Base-by-base conservation (phyloP, 2,113 vertebrate genomes). In the Larimichthys crocea region DNA sequence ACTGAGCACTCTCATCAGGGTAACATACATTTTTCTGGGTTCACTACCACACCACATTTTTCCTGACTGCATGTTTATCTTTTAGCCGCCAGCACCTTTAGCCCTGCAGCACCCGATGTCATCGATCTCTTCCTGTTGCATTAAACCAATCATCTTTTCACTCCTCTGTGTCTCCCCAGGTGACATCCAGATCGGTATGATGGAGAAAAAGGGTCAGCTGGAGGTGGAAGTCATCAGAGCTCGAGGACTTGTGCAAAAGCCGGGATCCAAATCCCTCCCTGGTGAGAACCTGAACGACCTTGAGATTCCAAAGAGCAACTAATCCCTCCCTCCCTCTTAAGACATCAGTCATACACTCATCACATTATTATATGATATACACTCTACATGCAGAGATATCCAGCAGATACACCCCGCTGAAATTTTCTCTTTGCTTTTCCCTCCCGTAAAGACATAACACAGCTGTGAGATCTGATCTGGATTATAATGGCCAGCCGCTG, bases 101-200 rank as follows among this genome's bases (percentile, higher is more conserved):
- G 63, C 24, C 4, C 53, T 26, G n/a, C 44, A 40, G 10, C 0
- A 15, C 35, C 1, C 8, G 3, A 20, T 3, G 20, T 35, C 48
- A 46, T 46, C 9, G 19, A 20, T 59, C 17, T 11, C 40, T 26
- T 52, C 12, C 24, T 57, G 12, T 44, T 42, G 3, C 16, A 20
- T 48, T 42, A 15, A 61, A 35, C 40, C 11, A 35, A 26, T 31
- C 35, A n/a, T 62, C 20, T 64, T 19, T 35, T 22, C 26, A 40
- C 14, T 46, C 0, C 0, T 19, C 29, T 64, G 16, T 84, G 55
- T 82, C 77, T 59, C 86, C 35, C 50, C 87, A 99, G 98, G 98
- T 80, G 98, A 99, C 86, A 99, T 99, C 86, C 98, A 99, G 87
- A 99, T 99, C 22, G 97, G 97, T 74, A 99, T 99, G 98, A 97